These are phyloP conservation scores for Malurus splendens DNA, from an alignment of 2,797 vertebrate genomes.

Conservation along the genomic window DNA sequence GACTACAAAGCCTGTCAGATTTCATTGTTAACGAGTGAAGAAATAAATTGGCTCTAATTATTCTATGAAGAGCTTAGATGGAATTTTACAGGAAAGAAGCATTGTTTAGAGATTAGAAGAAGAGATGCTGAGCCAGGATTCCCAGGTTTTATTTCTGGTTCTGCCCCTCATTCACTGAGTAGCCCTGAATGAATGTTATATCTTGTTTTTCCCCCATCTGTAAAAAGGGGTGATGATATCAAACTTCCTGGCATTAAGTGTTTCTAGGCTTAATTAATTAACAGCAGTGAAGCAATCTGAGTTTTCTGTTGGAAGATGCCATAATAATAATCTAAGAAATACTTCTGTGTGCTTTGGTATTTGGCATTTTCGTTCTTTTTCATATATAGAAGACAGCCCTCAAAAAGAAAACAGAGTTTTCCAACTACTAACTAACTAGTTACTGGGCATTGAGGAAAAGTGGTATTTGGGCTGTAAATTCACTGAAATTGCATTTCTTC, in stretches of 20 bases:
- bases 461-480: not conserved
- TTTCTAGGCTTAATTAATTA: slow-evolving; percentile 44
- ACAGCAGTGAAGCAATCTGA: slow-evolving; percentile 22
- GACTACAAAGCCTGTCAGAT: slow-evolving; percentile 56
- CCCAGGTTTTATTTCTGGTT: slow-evolving; percentile 31
- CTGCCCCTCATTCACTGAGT: not conserved
- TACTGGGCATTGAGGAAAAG: not conserved
- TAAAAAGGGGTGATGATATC: not conserved
- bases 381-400: not conserved
- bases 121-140: not conserved
- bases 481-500: not conserved
- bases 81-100: slow-evolving; percentile 39
- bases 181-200: not conserved
- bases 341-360: not conserved
- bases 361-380: slow-evolving; percentile 10
- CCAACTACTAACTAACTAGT: not conserved
- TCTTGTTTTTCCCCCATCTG: not conserved
- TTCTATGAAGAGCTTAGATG: slow-evolving; percentile 11
- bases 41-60: slow-evolving; percentile 49
- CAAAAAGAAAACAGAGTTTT: not conserved
- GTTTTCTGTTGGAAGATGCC: not conserved
- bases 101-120: slow-evolving; percentile 30
- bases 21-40: slow-evolving; percentile 55
- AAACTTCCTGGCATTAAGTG: not conserved
- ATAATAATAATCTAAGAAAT: slow-evolving; percentile 16